Base-by-base conservation (phyloP, 1,140 invertebrate species). In the Bombyx mandarina region DNA sequence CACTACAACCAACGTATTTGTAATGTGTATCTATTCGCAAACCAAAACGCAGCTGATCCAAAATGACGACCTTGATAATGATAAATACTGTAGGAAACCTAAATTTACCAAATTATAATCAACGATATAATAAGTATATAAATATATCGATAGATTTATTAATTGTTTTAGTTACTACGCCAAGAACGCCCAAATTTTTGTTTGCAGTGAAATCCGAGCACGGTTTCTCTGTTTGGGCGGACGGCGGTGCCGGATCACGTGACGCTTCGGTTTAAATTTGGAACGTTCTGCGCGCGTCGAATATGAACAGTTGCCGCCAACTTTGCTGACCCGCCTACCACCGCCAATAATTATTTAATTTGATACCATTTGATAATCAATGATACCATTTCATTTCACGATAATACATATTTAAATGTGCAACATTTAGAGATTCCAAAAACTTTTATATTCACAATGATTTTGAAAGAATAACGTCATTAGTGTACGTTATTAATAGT, bases 181-280 rank as follows among this genome's bases (percentile, higher is more conserved):
- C 67, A 73, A 75, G 65, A 71, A 54, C 61, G 68, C 60, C 63
- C 72, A 35, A 35, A 35, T 35, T 35, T 35, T 35, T 35, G 26
- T 35, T 35, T 35, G 71, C 63, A 73, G 65, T 87, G 84, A 82
- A 87, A 87, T 79, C 66, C 59, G 84, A 87, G 80, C 58, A 75
- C 77, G 73, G 78, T 87, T 85, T 85, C 82, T 87, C 81, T 77
- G 79, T 87, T 87, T 87, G 84, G 84, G 81, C 84, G 84, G 84
- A 78, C 79, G 75, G 78, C 65, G 62, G 62, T 64, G 67, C 73
- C 67, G 57, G 71, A 80, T 79, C 80, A 82, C 79, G 78, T 85
- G 84, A 84, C 76, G 71, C 71, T 64, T 67, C 35, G 63, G 66
- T 69, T 82, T 85, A 85, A 73, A 67, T 85, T 80, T 76, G 71